Evolutionary conservation across 2,797 vertebrate genomes (phyloP).

Genomic region (Coilia nasus): DNA sequence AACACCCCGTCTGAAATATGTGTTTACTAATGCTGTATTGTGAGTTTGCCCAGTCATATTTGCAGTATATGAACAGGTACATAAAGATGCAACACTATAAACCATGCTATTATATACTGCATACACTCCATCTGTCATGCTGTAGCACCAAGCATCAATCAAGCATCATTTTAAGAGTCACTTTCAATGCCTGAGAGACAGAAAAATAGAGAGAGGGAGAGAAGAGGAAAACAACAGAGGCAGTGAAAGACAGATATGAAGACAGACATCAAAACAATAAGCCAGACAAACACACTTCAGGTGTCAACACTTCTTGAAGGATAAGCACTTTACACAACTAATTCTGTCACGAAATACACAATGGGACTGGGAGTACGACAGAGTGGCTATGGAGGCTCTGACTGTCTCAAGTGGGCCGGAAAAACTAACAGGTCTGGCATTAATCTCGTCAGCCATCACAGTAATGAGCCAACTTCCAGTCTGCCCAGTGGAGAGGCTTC

Average conservation of each 20-base stretch:
- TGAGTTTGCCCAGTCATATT: neutral
- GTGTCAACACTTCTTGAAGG: neutral
- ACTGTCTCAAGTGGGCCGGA: slow-evolving; percentile 24
- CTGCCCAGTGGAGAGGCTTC: neutral
- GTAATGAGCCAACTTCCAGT: neutral
- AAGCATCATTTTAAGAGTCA: neutral
- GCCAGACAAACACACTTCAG: neutral
- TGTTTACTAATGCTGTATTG: neutral
- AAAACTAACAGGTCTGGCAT: slow-evolving; percentile 36
- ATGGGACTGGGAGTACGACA: neutral
- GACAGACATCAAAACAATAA: neutral
- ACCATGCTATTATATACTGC: neutral
- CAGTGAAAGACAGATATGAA: neutral
- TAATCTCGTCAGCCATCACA: neutral
- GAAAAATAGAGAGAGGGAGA: no score
- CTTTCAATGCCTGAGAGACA: neutral
- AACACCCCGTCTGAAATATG: neutral
- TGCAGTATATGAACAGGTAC: neutral
- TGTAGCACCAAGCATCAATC: neutral
- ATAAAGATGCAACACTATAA: neutral
- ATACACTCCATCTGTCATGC: neutral
- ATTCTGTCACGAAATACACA: neutral
- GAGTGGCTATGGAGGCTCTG: neutral
- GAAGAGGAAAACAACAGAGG: neutral
- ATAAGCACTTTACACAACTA: neutral